phyloP scores from a whole-genome alignment of 2,888 invertebrate genomes.

The Atrina japonica region DNA sequence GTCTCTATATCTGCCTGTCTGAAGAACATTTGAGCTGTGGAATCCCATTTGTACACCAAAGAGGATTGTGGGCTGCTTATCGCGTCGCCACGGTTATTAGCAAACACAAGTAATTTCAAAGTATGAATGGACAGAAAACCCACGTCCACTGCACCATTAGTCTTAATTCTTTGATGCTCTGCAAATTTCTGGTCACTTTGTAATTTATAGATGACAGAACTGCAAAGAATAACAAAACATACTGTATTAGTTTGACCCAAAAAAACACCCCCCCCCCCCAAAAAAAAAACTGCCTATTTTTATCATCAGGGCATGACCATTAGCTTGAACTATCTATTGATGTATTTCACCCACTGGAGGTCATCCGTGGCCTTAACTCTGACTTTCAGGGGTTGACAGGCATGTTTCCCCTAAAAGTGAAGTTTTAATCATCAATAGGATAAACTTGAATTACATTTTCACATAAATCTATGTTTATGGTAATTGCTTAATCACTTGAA shows the following conservation, averaged over 20 bases:
- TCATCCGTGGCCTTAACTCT: too few relatives aligned
- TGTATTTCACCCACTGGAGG: too few relatives aligned
- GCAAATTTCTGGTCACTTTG: conserved; percentile 64
- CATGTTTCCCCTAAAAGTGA: too few relatives aligned
- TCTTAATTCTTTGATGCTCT: conserved; percentile 73
- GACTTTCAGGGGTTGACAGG: too few relatives aligned
- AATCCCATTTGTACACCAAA: conserved; percentile 72
- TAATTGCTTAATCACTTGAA: too few relatives aligned
- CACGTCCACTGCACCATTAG: conserved; percentile 70
- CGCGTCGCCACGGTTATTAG: conserved; percentile 71
- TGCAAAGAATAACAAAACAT: conserved; percentile 51
- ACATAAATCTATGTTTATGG: too few relatives aligned
- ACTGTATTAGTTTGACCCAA: too few relatives aligned
- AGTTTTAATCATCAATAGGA: too few relatives aligned
- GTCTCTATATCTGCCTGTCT: conserved; percentile 69
- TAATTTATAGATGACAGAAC: conserved; percentile 75
- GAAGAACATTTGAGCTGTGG: conserved; percentile 60
- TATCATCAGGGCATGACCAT: neutral
- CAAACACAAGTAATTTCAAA: conserved; percentile 69
- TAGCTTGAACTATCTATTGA: neutral
- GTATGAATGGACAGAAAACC: conserved; percentile 57
- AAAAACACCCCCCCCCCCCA: too few relatives aligned
- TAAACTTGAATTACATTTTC: too few relatives aligned
- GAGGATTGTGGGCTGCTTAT: conserved; percentile 68
- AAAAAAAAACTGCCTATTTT: neutral